phyloP scores from a whole-genome alignment of 1,140 invertebrate genomes.

The Helicoverpa armigera region DNA sequence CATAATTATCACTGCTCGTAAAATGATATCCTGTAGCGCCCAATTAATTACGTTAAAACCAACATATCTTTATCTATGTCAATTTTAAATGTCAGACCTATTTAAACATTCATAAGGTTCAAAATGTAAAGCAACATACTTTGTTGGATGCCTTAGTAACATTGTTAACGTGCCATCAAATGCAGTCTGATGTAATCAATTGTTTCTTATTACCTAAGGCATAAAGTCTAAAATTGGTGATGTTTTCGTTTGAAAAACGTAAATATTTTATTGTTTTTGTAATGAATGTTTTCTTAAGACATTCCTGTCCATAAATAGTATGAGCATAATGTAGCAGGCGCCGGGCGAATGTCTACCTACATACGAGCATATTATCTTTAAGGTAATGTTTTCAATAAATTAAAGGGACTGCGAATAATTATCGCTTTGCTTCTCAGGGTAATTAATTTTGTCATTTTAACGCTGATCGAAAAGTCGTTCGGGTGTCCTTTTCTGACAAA shows the following conservation, averaged over 20 bases:
- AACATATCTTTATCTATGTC: background rate
- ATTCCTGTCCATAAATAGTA: constrained; percentile 83
- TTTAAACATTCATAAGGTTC: constrained; percentile 4
- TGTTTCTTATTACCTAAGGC: constrained; percentile 30
- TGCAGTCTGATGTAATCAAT: constrained; percentile 34
- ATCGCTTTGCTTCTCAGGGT: constrained; percentile 7
- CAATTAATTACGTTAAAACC: constrained; percentile 58
- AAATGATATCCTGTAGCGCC: constrained; percentile 60
- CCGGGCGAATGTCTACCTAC: constrained; percentile 57
- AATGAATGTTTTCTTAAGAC: constrained; percentile 76
- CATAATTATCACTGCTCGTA: constrained; percentile 57
- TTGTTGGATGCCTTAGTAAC: background rate
- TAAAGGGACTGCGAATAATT: constrained; percentile 9
- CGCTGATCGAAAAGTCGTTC: constrained; percentile 10
- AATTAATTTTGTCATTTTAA: constrained; percentile 35
- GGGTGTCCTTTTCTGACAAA: constrained; percentile 21
- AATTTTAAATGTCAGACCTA: background rate
- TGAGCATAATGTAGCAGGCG: constrained; percentile 66
- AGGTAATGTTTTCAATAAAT: constrained; percentile 27
- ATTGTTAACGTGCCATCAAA: constrained; percentile 20
- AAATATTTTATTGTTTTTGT: constrained; percentile 54
- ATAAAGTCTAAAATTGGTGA: constrained; percentile 40
- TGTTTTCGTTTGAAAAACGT: constrained; percentile 36
- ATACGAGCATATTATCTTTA: constrained; percentile 22
- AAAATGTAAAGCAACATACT: background rate